Evolutionary conservation across 2,113 vertebrate species (phyloP).

Genomic region (Oceanites oceanicus): DNA sequence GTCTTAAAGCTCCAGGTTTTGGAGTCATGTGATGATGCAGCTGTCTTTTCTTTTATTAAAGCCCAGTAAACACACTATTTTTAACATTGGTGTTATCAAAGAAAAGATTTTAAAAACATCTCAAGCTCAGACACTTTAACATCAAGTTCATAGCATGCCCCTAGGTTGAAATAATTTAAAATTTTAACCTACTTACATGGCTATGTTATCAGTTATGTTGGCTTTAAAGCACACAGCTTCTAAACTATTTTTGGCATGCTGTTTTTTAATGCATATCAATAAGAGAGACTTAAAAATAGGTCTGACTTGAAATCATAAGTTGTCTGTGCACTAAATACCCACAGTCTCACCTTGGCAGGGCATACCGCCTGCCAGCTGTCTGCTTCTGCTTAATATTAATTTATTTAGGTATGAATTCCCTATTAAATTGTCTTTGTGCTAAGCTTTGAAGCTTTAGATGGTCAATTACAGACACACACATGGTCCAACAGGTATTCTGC

Average conservation of each 20-base stretch:
- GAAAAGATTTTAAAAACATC: neutral
- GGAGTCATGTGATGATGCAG: neutral
- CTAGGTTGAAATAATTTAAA: neutral
- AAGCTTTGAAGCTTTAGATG: constrained; percentile 61
- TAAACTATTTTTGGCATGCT: neutral
- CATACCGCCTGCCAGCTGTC: neutral
- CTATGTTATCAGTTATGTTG: neutral
- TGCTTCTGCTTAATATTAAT: constrained; percentile 32
- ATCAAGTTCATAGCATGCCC: neutral
- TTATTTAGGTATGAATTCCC: constrained; percentile 50
- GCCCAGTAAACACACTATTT: neutral
- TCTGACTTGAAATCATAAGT: neutral
- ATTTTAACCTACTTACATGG: neutral
- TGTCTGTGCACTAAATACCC: constrained; percentile 7
- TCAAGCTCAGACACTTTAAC: neutral
- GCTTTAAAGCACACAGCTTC: neutral
- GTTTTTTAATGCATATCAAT: neutral
- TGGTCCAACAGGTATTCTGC: constrained; percentile 46
- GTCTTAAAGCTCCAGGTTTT: neutral
- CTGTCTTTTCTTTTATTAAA: neutral
- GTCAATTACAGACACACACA: constrained; percentile 41
- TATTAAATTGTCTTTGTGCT: constrained; percentile 39
- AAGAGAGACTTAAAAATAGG: constrained; percentile 11
- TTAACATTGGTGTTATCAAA: neutral
- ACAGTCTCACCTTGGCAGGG: neutral